Evolutionary conservation across 2,888 invertebrate species (phyloP).

Genomic region (Aporophyla lueneburgensis): DNA sequence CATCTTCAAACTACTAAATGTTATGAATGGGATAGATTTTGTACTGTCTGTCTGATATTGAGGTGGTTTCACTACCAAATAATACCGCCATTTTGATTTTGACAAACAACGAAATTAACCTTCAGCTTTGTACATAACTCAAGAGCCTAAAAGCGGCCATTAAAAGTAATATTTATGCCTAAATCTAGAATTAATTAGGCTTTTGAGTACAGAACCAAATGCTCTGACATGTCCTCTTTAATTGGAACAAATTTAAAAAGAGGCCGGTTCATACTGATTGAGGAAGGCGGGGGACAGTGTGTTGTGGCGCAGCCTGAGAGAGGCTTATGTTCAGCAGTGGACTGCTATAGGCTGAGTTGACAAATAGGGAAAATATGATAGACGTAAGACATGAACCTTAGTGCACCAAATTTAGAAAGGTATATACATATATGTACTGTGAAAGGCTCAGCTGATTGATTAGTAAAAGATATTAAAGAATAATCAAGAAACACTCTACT

Average conservation of each 20-base stretch:
- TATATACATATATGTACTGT: not conserved
- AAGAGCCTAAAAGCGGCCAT: not conserved
- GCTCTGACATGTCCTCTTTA: not conserved
- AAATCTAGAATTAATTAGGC: not conserved
- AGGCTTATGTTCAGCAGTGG: too few species aligned
- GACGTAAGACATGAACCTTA: not conserved
- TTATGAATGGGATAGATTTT: not conserved
- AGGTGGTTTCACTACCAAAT: not conserved
- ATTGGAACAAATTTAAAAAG: too few species aligned
- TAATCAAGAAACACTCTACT: constrained; percentile 15
- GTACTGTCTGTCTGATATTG: not conserved
- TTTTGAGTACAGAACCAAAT: not conserved
- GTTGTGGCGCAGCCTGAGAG: too few species aligned
- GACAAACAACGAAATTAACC: not conserved
- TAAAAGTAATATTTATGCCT: not conserved
- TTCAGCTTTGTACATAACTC: not conserved
- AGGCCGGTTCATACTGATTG: too few species aligned
- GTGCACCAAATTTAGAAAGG: not conserved
- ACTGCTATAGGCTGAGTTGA: too few species aligned
- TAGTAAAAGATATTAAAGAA: constrained; percentile 5
- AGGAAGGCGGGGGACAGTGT: too few species aligned
- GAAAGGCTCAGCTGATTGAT: not conserved
- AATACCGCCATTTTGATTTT: not conserved
- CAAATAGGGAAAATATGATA: not conserved
- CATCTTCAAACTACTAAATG: not conserved